These are phyloP conservation scores for Climacteris rufus DNA, from an alignment of 2,113 vertebrate species.

Conservation along the genomic window DNA sequence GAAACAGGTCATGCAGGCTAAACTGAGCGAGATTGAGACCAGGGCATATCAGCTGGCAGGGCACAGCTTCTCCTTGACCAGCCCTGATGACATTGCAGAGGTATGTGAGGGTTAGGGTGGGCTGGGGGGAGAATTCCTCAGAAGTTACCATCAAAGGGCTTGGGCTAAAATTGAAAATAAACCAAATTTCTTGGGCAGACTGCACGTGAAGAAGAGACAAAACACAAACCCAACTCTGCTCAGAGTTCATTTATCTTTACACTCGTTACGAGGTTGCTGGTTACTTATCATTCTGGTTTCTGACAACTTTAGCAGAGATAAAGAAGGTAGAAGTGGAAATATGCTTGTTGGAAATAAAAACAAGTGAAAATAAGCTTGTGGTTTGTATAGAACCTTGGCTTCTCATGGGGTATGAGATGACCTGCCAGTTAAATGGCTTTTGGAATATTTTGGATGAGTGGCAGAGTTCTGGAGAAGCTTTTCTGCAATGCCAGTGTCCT, in stretches of 20 bases:
- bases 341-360: neutral
- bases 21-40: conserved; percentile 83
- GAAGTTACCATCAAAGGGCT: neutral
- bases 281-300: neutral
- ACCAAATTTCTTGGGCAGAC: neutral
- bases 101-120: conserved; percentile 48
- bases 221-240: neutral
- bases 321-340: neutral
- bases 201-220: fast-evolving
- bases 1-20: conserved; percentile 92
- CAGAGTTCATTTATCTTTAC: neutral
- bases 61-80: conserved; percentile 92
- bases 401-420: neutral
- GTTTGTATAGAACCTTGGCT: neutral
- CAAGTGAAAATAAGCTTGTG: neutral
- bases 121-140: neutral
- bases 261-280: neutral
- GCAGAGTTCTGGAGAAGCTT: neutral
- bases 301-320: neutral
- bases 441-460: neutral
- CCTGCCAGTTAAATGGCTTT: neutral
- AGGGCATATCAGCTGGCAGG: conserved; percentile 87
- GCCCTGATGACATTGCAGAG: conserved; percentile 89
- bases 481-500: neutral
- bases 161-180: neutral